phyloP scores from a whole-genome alignment of 2,797 vertebrate species.

The Halcyon smyrnensis region DNA sequence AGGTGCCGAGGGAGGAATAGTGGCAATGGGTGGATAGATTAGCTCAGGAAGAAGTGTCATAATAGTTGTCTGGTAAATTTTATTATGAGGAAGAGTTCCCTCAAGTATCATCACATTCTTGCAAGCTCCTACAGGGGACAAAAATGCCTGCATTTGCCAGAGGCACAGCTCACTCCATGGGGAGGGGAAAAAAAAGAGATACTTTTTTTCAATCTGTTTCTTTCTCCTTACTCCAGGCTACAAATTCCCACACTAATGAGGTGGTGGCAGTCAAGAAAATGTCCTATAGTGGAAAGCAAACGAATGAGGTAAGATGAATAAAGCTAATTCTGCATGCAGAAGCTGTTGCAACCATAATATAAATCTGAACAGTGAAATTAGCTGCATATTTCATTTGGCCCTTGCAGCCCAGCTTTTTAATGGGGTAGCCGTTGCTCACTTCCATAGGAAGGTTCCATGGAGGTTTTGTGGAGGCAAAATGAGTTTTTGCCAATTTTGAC shows the following conservation, averaged over 20 bases:
- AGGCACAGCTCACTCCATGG: not conserved
- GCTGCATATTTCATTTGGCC: not conserved
- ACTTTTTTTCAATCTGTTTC: not conserved
- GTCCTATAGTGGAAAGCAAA: slow-evolving; percentile 98
- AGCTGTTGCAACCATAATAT: not conserved
- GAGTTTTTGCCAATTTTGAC: not conserved
- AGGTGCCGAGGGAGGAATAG: not conserved
- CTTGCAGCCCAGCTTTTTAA: not conserved
- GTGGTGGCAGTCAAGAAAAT: slow-evolving; percentile 99
- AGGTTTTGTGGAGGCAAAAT: not conserved
- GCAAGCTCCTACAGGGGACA: not conserved
- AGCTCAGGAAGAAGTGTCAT: not conserved
- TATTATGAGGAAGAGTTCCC: not conserved
- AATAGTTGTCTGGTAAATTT: not conserved
- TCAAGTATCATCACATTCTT: not conserved
- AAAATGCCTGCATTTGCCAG: not conserved
- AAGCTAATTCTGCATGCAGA: not conserved
- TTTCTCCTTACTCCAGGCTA: slow-evolving; percentile 82
- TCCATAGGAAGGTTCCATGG: not conserved
- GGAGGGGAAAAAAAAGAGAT: not conserved
- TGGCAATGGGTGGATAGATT: not conserved
- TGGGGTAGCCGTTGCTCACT: not conserved
- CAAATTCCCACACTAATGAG: slow-evolving; percentile 94
- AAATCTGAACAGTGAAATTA: not conserved
- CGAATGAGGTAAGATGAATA: slow-evolving; percentile 87